These are phyloP conservation scores for Helobdella robusta DNA, from an alignment of 2,888 invertebrate species.

Conservation along the genomic window DNA sequence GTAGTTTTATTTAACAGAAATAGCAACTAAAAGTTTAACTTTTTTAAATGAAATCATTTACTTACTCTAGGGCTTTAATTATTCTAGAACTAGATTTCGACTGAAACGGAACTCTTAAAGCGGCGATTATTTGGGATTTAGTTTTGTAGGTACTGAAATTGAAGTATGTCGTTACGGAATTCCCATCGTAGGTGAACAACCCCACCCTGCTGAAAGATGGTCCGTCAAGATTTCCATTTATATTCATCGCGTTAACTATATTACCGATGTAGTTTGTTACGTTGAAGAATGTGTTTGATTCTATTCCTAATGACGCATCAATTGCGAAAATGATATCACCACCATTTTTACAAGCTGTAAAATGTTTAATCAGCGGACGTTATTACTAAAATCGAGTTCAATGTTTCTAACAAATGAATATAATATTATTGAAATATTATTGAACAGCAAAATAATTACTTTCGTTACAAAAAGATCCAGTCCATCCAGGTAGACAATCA, in stretches of 20 bases:
- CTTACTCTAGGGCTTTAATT: constrained; percentile 36
- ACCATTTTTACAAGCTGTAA: constrained; percentile 36
- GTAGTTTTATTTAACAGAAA: too few relatives aligned
- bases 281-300: constrained; percentile 40
- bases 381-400: neutral
- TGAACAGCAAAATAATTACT: constrained; percentile 7
- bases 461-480: constrained; percentile 20
- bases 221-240: constrained; percentile 15
- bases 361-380: neutral
- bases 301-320: constrained; percentile 44
- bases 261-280: constrained; percentile 41
- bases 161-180: constrained; percentile 18
- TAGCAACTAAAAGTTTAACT: neutral
- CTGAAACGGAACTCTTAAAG: constrained; percentile 33
- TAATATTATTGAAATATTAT: neutral
- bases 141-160: constrained; percentile 12
- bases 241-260: constrained; percentile 36
- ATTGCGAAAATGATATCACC: constrained; percentile 43
- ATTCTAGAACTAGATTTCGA: constrained; percentile 40
- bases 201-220: constrained; percentile 23
- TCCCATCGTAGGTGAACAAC: constrained; percentile 23
- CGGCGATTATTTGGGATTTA: constrained; percentile 13
- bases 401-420: neutral
- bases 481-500: constrained; percentile 19
- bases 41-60: too few relatives aligned